These are phyloP conservation scores for Dendrophyllia cribrosa DNA, from an alignment of 64 coral and sea anemone species.

Conservation along the genomic window DNA sequence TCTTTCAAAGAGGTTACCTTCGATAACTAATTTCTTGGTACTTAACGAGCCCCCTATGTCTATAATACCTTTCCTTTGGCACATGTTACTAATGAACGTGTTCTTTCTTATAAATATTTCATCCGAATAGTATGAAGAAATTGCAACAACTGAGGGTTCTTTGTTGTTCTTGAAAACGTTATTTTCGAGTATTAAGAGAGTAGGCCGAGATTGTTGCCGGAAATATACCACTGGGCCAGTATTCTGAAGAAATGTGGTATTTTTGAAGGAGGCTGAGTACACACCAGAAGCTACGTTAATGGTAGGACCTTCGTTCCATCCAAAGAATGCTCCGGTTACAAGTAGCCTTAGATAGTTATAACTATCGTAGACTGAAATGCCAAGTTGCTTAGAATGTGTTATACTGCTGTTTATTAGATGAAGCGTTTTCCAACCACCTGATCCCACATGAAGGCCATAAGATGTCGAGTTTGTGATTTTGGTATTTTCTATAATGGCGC, in stretches of 20 bases:
- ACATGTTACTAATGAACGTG: slow-evolving; percentile 45
- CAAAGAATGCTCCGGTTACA: slow-evolving; percentile 1
- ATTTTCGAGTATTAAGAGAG: neutral
- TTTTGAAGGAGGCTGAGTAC: neutral
- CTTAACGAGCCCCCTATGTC: neutral
- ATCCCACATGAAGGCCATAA: neutral
- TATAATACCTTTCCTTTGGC: slow-evolving; percentile 57
- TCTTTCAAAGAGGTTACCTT: slow-evolving; percentile 25
- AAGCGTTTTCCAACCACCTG: neutral
- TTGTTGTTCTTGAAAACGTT: slow-evolving; percentile 34
- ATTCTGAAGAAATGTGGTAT: neutral
- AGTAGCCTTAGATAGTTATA: neutral
- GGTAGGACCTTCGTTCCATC: neutral
- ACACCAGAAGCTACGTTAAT: neutral
- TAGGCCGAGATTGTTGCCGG: neutral
- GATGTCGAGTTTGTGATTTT: slow-evolving; percentile 7
- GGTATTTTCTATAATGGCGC: neutral
- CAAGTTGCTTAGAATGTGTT: neutral
- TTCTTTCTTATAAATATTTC: slow-evolving; percentile 36
- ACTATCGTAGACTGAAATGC: neutral
- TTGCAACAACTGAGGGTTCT: neutral
- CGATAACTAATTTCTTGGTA: slow-evolving; percentile 21
- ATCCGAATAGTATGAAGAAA: neutral
- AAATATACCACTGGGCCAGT: neutral
- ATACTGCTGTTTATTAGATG: slow-evolving; percentile 18